Evolutionary conservation across 2,113 vertebrate species (phyloP).

Genomic region (Mionectes macconnelli): DNA sequence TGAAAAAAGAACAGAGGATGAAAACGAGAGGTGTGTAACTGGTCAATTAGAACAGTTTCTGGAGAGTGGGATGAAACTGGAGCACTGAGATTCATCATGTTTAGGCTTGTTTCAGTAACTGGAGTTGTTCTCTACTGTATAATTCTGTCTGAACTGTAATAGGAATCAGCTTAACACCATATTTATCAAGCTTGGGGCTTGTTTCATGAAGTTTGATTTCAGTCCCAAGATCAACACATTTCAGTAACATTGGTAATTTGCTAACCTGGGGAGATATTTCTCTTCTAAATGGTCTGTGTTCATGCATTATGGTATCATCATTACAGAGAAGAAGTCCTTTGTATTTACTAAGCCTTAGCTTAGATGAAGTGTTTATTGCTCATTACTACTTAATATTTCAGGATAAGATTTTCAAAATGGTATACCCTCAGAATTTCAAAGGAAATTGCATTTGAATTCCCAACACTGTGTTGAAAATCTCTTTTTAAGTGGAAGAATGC

Average conservation of each 20-base stretch:
- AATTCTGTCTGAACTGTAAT: background rate
- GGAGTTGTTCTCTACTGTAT: background rate
- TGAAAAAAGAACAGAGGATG: background rate
- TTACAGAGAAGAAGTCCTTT: background rate
- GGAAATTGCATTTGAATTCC: background rate
- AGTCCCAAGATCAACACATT: background rate
- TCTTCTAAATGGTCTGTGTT: background rate
- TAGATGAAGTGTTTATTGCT: background rate
- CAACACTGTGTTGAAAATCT: background rate
- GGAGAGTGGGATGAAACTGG: fast-evolving
- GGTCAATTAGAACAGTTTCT: background rate
- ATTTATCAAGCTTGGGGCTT: background rate
- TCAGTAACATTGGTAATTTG: background rate
- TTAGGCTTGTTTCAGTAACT: background rate
- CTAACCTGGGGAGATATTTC: background rate
- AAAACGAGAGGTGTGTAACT: background rate
- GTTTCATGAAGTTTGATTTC: background rate
- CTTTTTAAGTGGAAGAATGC: background rate
- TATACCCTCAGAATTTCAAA: background rate
- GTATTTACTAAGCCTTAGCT: fast-evolving
- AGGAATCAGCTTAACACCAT: background rate
- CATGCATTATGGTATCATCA: fast-evolving
- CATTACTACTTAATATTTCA: background rate
- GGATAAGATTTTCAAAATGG: background rate
- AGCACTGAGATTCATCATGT: background rate